These are phyloP conservation scores for Pterobdella sp. DNA, from an alignment of 2,888 invertebrate genomes.

Conservation along the genomic window DNA sequence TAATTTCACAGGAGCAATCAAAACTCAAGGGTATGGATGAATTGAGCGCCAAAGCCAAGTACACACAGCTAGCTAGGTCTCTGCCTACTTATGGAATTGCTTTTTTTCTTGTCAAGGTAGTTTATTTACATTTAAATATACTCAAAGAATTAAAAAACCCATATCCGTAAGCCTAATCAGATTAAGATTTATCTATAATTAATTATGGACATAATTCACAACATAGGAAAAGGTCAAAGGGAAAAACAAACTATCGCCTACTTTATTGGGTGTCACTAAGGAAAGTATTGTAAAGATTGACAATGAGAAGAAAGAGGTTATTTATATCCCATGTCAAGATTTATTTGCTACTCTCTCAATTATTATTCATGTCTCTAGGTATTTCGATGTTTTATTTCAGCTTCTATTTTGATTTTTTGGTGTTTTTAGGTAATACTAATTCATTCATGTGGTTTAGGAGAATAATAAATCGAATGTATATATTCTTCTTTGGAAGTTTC, in stretches of 20 bases:
- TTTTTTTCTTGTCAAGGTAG: conserved; percentile 91
- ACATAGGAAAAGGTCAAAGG: conserved; percentile 91
- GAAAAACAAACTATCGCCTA: conserved; percentile 93
- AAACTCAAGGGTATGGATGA: conserved; percentile 69
- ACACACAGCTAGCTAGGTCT: conserved; percentile 88
- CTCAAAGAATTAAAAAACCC: not conserved
- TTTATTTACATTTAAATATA: no score
- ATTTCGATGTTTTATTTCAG: no score
- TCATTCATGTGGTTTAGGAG: no score
- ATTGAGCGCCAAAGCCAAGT: conserved; percentile 87
- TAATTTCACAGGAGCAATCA: conserved; percentile 65
- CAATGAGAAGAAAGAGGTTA: conserved; percentile 91
- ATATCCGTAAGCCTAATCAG: not conserved
- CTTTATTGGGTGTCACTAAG: conserved; percentile 92
- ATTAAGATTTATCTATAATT: not conserved
- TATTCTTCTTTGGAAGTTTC: no score
- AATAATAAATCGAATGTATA: no score
- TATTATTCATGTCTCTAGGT: no score
- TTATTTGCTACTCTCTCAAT: conserved; percentile 4
- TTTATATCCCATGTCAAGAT: not conserved
- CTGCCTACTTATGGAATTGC: conserved; percentile 98
- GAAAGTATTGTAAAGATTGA: conserved; percentile 95
- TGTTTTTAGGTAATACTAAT: no score
- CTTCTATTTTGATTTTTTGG: no score
- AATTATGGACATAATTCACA: not conserved